Evolutionary conservation across 2,113 vertebrate species (phyloP).

Genomic region (rat (Rattus norvegicus)): DNA sequence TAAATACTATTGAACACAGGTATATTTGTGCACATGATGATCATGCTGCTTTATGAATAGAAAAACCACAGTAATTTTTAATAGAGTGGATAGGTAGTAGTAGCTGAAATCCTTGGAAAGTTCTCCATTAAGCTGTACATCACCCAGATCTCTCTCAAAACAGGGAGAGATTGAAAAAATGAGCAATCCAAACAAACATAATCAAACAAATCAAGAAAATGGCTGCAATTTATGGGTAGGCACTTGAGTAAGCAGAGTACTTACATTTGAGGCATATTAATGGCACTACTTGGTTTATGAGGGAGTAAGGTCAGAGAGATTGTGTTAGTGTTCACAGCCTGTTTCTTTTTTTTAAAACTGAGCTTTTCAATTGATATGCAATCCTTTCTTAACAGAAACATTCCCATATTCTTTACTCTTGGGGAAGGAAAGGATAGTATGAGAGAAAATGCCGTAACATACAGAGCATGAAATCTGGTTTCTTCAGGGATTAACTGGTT

Average conservation of each 20-base stretch:
- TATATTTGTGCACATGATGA: not conserved
- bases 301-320: not conserved
- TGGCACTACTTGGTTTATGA: not conserved
- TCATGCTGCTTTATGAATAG: not conserved
- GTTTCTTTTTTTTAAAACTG: not conserved
- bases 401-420: not conserved
- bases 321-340: not conserved
- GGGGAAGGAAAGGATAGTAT: not conserved
- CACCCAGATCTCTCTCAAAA: not conserved
- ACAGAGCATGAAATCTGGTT: conserved; percentile 40
- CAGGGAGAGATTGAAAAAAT: not conserved
- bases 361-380: conserved; percentile 33
- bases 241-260: not conserved
- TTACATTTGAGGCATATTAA: conserved; percentile 17
- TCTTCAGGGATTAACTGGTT: not conserved
- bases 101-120: not conserved
- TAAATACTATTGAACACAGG: not conserved
- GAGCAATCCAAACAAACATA: conserved; percentile 4
- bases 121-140: not conserved
- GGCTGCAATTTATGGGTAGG: not conserved
- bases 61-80: not conserved
- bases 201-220: not conserved
- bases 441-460: conserved; percentile 48
- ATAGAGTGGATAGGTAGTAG: not conserved
- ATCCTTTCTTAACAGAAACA: conserved; percentile 27